phyloP scores from a whole-genome alignment of 2,797 vertebrate genomes.

The Crax fasciolata region DNA sequence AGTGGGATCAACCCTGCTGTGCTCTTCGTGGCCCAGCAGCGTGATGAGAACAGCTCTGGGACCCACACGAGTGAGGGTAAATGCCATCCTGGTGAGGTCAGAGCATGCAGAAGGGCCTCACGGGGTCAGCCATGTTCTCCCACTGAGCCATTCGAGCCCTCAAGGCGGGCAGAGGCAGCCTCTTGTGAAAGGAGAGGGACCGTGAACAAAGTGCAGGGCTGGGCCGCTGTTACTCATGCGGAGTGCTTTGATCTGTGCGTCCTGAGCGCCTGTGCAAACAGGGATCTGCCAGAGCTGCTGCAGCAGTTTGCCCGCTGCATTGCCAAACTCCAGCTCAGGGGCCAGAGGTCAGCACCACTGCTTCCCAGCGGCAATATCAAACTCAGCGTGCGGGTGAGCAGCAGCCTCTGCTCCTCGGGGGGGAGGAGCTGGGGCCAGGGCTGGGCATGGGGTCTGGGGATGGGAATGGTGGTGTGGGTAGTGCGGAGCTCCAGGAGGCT shows the following conservation, averaged over 20 bases:
- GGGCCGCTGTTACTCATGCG: slow-evolving; percentile 37
- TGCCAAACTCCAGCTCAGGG: slow-evolving; percentile 33
- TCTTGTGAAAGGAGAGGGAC: slow-evolving; percentile 30
- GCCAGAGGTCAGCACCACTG: slow-evolving; percentile 24
- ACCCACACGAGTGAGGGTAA: not conserved
- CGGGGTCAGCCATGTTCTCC: not conserved
- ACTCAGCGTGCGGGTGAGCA: not conserved
- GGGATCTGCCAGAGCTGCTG: slow-evolving; percentile 61
- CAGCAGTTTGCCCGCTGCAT: slow-evolving; percentile 20
- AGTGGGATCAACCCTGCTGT: not conserved
- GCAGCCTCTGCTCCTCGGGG: fast-evolving
- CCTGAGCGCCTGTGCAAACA: slow-evolving; percentile 66
- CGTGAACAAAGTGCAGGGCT: slow-evolving; percentile 48
- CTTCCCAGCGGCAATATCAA: slow-evolving; percentile 30
- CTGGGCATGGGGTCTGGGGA: not conserved
- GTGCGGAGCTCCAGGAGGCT: not conserved
- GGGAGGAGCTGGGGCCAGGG: not conserved
- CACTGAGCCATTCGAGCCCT: not conserved
- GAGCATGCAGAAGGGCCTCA: not conserved
- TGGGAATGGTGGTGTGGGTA: fast-evolving
- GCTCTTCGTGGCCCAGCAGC: not conserved
- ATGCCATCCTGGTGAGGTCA: not conserved
- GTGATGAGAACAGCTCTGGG: not conserved
- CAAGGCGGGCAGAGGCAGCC: slow-evolving; percentile 64
- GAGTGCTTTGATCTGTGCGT: slow-evolving; percentile 72